Conservation (phyloP, 2,113 vertebrate species). For the Cyanoramphus novaezelandiae region DNA sequence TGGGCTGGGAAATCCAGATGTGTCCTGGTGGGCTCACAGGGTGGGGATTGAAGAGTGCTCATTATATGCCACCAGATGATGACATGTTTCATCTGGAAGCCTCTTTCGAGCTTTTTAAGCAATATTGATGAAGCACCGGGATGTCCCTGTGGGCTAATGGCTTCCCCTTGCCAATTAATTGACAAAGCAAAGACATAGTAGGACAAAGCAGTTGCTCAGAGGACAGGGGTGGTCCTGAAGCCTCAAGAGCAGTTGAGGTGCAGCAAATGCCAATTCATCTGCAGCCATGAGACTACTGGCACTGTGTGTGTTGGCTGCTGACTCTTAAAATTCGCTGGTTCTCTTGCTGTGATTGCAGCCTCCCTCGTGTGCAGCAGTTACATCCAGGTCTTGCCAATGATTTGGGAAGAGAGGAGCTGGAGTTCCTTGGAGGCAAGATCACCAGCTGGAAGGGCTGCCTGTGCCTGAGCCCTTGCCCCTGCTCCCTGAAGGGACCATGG, state of each 20-base stretch:
- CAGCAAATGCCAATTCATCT: background rate
- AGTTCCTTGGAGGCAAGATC: background rate
- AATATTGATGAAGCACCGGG: background rate
- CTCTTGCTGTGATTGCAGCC: background rate
- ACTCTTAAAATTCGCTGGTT: background rate
- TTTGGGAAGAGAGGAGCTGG: background rate
- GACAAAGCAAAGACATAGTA: background rate
- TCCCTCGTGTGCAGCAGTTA: background rate
- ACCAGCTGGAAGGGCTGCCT: background rate
- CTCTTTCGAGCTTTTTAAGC: background rate
- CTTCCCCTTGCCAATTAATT: background rate
- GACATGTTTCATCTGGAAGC: background rate
- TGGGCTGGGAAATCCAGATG: background rate
- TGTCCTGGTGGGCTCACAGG: background rate
- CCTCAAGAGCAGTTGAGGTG: background rate
- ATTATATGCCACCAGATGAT: background rate
- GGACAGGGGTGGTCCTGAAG: background rate
- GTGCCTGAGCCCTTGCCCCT: background rate
- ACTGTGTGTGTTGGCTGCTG: fast-evolving
- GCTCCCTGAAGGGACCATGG: conserved; percentile 58
- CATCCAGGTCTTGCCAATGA: background rate
- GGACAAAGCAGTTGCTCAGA: background rate
- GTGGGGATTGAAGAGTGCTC: background rate
- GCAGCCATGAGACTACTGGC: background rate
- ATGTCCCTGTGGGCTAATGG: background rate